A percentile compares a stretch with the other conserved stretches of the same genome.
Conservation (phyloP, 2,888 invertebrate species). For the Cataglyphis albicans region DNA sequence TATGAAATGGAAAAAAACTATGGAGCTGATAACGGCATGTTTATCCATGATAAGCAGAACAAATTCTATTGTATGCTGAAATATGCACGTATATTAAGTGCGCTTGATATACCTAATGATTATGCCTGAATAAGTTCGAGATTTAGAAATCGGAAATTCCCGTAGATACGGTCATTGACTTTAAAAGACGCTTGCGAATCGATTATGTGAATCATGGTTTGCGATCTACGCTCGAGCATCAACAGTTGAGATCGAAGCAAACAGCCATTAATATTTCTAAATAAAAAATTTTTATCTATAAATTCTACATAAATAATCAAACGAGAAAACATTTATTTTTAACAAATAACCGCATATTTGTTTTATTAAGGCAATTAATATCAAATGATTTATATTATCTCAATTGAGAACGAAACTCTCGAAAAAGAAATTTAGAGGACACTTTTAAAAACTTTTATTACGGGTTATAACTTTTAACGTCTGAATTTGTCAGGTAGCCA, state of each 20-base stretch:
- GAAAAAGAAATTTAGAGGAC: background rate
- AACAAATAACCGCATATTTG: background rate
- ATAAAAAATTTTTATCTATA: background rate
- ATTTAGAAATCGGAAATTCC: constrained; percentile 2
- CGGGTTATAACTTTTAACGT: background rate
- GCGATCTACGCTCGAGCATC: constrained; percentile 15
- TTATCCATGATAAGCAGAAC: constrained; percentile 30
- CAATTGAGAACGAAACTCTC: background rate
- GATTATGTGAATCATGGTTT: constrained; percentile 16
- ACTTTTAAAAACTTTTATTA: constrained; percentile 1
- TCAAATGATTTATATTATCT: background rate
- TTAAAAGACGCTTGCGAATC: constrained; percentile 10
- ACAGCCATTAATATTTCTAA: background rate
- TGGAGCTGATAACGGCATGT: constrained; percentile 8
- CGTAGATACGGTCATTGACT: constrained; percentile 22
- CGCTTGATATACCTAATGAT: background rate
- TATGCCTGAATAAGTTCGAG: background rate
- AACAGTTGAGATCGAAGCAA: background rate
- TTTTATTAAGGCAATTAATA: background rate
- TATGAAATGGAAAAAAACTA: constrained; percentile 11
- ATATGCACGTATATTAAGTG: background rate
- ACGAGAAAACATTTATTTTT: background rate
- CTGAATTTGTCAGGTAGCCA: background rate
- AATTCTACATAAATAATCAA: background rate
- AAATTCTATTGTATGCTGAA: background rate